Percentiles rank a stretch among this genome's conserved stretches.
Evolutionary conservation across 1,140 invertebrate species (phyloP).

Genomic region (Cryptotermes secundus): DNA sequence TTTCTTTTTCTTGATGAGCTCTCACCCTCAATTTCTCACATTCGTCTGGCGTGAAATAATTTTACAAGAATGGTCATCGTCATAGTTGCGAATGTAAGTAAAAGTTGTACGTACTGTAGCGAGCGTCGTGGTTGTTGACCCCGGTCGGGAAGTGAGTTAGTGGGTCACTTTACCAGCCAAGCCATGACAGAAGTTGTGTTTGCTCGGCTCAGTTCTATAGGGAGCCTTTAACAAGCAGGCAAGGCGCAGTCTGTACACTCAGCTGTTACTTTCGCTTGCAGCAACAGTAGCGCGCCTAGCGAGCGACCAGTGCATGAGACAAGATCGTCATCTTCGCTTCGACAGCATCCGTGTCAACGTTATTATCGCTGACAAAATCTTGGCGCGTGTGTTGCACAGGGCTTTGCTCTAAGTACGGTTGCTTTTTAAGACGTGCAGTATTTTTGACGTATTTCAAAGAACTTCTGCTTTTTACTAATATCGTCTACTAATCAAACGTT

Average conservation of each 20-base stretch:
- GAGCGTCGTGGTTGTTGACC: conserved; percentile 15
- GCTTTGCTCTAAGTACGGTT: background rate
- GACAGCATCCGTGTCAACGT: background rate
- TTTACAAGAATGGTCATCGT: background rate
- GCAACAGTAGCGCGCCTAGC: conserved; percentile 16
- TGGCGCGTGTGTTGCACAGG: background rate
- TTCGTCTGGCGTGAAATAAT: background rate
- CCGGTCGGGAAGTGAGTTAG: conserved; percentile 35
- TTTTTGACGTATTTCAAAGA: no score
- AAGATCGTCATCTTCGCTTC: background rate
- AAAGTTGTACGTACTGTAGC: background rate
- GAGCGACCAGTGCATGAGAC: background rate
- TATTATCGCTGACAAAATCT: background rate
- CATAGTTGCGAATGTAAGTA: background rate
- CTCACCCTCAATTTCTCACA: background rate
- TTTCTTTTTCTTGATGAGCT: no score
- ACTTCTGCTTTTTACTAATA: no score
- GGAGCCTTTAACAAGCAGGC: conserved; percentile 16
- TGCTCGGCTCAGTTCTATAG: background rate
- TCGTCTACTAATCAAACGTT: background rate
- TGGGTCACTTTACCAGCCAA: conserved; percentile 25
- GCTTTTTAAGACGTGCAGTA: no score
- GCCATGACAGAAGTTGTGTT: background rate
- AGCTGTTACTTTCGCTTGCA: background rate
- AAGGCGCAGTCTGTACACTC: background rate